Evolutionary conservation across 2,888 invertebrate genomes (phyloP).

Genomic region (Lochmaea crataegi): DNA sequence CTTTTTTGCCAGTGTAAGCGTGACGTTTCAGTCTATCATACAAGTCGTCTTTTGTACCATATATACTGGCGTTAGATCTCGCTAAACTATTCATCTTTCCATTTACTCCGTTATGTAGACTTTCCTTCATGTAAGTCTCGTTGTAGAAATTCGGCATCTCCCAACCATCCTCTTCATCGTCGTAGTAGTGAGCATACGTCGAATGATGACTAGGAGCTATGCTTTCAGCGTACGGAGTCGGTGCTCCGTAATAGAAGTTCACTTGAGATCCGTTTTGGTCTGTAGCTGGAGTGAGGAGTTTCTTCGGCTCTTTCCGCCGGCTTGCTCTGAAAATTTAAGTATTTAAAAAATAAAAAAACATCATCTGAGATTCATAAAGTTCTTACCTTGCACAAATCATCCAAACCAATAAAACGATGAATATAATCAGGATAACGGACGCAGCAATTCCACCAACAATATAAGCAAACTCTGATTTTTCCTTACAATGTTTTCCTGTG

Average conservation of each 20-base stretch:
- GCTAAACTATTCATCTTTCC: conserved; percentile 94
- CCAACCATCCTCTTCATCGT: conserved; percentile 96
- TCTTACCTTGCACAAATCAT: conserved; percentile 92
- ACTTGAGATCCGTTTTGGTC: conserved; percentile 94
- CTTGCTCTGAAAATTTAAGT: conserved; percentile 73
- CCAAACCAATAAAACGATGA: conserved; percentile 93
- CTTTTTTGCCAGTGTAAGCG: conserved; percentile 95
- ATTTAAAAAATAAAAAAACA: background rate
- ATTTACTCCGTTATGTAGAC: conserved; percentile 86
- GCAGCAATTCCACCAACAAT: conserved; percentile 95
- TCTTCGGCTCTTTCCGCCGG: conserved; percentile 90
- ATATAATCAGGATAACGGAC: conserved; percentile 92
- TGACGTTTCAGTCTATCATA: conserved; percentile 95
- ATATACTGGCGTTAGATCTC: conserved; percentile 92
- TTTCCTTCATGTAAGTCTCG: conserved; percentile 96
- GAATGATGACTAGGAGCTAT: conserved; percentile 96
- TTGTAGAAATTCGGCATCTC: conserved; percentile 98
- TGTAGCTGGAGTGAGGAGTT: conserved; percentile 87
- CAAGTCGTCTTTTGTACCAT: conserved; percentile 94
- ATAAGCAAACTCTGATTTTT: conserved; percentile 95
- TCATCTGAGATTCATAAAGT: background rate
- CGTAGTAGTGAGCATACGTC: conserved; percentile 95
- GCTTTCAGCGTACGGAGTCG: conserved; percentile 94
- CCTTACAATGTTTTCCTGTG: conserved; percentile 88
- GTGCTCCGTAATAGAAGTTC: conserved; percentile 96